Conservation (phyloP, 1,140 invertebrate genomes). For the Bombus pascuorum region DNA sequence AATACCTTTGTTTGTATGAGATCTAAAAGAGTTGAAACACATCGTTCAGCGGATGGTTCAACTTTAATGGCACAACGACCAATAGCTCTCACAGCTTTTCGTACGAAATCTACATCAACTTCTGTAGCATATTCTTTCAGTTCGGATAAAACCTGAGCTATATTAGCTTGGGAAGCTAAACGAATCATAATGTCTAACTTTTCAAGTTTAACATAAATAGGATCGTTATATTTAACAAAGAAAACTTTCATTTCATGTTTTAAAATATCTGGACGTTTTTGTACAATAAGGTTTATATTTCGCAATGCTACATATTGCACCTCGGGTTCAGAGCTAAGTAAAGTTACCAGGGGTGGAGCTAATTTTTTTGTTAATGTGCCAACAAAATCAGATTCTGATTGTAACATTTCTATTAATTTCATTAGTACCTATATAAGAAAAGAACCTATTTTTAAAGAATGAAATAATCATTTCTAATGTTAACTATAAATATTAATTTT, state of each 20-base stretch:
- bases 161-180: slow-evolving; percentile 98
- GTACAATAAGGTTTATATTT: slow-evolving; percentile 99
- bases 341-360: slow-evolving; percentile 98
- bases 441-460: slow-evolving; percentile 1
- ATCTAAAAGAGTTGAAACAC: slow-evolving; percentile 99
- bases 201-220: slow-evolving; percentile 99
- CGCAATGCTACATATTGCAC: slow-evolving; percentile 99
- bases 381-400: slow-evolving; percentile 96
- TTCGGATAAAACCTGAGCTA: slow-evolving; percentile 99
- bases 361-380: slow-evolving; percentile 97
- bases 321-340: slow-evolving; percentile 98
- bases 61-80: slow-evolving; percentile 99
- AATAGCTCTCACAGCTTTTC: slow-evolving; percentile 98
- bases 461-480: slow-evolving; percentile 4
- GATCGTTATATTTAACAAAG: slow-evolving; percentile 99
- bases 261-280: slow-evolving; percentile 99
- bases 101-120: slow-evolving; percentile 99
- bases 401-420: slow-evolving; percentile 99
- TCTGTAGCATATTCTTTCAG: slow-evolving; percentile 99
- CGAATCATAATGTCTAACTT: slow-evolving; percentile 99
- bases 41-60: slow-evolving; percentile 98
- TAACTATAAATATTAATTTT: not conserved
- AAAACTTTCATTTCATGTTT: slow-evolving; percentile 99
- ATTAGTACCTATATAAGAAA: slow-evolving; percentile 87
- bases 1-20: slow-evolving; percentile 98